Evolutionary conservation across 1,140 invertebrate species (phyloP).

Genomic region (Scaptomyza montana): DNA sequence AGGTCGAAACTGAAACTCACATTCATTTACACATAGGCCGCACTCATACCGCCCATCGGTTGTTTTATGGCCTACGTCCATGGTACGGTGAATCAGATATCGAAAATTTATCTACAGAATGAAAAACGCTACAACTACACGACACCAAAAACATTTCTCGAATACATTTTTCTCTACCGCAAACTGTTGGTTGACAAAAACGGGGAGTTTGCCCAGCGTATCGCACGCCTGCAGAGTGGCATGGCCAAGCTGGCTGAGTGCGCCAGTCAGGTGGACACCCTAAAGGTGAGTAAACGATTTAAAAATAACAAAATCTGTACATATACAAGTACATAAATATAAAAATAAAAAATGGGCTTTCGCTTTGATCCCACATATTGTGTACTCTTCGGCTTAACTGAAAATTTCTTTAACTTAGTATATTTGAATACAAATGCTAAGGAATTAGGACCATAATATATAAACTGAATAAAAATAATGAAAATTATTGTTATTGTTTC

Average conservation of each 20-base stretch:
- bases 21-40: constrained; percentile 73
- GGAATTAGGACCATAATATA: no score
- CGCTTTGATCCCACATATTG: not conserved
- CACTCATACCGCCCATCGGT: constrained; percentile 86
- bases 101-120: constrained; percentile 92
- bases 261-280: constrained; percentile 89
- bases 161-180: constrained; percentile 95
- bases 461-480: no score
- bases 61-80: constrained; percentile 97
- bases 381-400: not conserved
- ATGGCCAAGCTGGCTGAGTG: constrained; percentile 94
- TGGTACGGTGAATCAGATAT: constrained; percentile 94
- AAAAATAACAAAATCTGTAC: not conserved
- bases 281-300: constrained; percentile 84
- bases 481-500: no score
- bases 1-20: not conserved
- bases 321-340: not conserved
- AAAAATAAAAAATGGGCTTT: not conserved
- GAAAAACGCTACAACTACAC: constrained; percentile 98
- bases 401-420: no score
- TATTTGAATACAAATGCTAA: no score
- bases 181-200: constrained; percentile 93
- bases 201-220: constrained; percentile 89
- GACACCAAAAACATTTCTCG: constrained; percentile 97
- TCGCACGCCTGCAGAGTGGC: constrained; percentile 93